These are phyloP conservation scores for Microctonus hyperodae DNA, from an alignment of 2,888 invertebrate genomes.

Conservation along the genomic window DNA sequence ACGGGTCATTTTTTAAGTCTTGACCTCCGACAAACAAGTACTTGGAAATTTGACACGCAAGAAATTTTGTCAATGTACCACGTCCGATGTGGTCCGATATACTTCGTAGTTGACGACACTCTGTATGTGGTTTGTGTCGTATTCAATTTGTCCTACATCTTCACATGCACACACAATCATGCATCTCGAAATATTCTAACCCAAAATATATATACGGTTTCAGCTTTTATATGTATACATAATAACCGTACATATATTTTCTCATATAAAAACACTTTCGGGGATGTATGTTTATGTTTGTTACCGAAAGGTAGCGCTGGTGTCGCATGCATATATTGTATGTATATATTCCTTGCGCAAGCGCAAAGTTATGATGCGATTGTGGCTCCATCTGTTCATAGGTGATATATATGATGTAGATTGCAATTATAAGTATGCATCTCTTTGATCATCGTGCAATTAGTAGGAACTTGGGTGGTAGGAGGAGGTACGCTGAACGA, in stretches of 20 bases:
- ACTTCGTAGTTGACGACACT: slow-evolving; percentile 5
- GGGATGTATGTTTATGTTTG: neutral
- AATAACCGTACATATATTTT: too few species aligned
- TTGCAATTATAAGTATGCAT: too few species aligned
- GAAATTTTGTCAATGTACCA: slow-evolving; percentile 6
- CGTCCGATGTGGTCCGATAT: slow-evolving; percentile 16
- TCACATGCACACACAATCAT: neutral
- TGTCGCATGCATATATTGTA: too few species aligned
- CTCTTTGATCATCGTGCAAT: too few species aligned
- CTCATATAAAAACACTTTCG: too few species aligned
- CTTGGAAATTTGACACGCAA: slow-evolving; percentile 45
- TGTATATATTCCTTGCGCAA: too few species aligned
- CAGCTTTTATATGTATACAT: neutral
- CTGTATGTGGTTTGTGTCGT: slow-evolving; percentile 17
- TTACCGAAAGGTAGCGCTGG: neutral
- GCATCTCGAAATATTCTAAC: neutral
- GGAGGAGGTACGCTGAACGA: too few species aligned
- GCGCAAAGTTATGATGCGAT: too few species aligned
- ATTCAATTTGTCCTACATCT: neutral
- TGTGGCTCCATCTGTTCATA: too few species aligned
- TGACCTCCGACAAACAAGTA: slow-evolving; percentile 60
- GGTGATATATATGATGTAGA: too few species aligned
- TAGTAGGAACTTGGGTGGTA: too few species aligned
- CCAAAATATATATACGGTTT: slow-evolving; percentile 1
- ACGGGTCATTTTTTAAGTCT: slow-evolving; percentile 61